Conservation (phyloP, 2,797 vertebrate genomes). For the Hybognathus amarus region DNA sequence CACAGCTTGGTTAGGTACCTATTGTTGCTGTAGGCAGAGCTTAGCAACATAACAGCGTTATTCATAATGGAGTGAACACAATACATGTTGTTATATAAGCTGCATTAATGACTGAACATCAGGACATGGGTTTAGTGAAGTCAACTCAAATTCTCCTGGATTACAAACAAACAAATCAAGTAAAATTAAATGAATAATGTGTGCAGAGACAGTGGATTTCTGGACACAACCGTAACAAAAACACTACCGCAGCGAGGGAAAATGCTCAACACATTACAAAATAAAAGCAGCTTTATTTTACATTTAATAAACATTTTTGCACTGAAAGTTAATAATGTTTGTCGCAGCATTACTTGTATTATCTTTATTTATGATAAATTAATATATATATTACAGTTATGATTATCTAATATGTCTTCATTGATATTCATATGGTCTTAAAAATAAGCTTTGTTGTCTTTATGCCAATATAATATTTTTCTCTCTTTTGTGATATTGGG, state of each 20-base stretch:
- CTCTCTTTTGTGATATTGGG: background rate
- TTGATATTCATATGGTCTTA: background rate
- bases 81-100: background rate
- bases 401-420: too few species aligned
- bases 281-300: background rate
- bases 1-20: too few species aligned
- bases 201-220: too few species aligned
- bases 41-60: background rate
- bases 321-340: too few species aligned
- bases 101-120: background rate
- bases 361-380: too few species aligned
- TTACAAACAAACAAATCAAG: background rate
- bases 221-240: background rate
- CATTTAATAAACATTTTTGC: background rate
- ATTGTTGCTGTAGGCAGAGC: too few species aligned
- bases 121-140: background rate
- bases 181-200: background rate
- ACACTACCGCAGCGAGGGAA: background rate
- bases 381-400: too few species aligned
- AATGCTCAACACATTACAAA: background rate
- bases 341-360: too few species aligned
- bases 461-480: background rate
- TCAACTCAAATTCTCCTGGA: background rate
- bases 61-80: background rate
- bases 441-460: background rate